Percentiles rank a stretch among this genome's conserved stretches.
phyloP scores from a whole-genome alignment of 2,113 vertebrate genomes.

The Pelobates fuscus region DNA sequence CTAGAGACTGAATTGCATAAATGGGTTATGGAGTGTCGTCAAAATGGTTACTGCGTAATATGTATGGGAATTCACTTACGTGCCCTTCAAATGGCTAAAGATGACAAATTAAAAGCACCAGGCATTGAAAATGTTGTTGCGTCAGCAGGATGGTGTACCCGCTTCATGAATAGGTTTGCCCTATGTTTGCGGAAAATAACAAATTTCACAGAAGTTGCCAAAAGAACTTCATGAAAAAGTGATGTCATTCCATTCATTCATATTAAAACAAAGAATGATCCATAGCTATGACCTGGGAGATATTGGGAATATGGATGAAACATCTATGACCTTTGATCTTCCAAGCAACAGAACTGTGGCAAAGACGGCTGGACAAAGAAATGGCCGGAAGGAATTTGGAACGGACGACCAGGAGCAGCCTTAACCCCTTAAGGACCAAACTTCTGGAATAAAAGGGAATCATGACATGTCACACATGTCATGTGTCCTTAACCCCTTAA shows the following conservation, averaged over 20 bases:
- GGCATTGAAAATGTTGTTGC: slow-evolving; percentile 12
- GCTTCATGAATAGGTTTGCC: slow-evolving; percentile 9
- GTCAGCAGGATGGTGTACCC: slow-evolving; percentile 3
- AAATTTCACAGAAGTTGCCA: not conserved
- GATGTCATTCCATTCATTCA: not conserved
- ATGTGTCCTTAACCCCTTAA: no score
- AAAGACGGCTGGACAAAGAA: not conserved
- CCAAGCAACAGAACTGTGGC: not conserved
- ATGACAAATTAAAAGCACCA: not conserved
- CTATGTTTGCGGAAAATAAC: not conserved
- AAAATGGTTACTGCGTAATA: slow-evolving; percentile 6
- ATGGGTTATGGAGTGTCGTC: slow-evolving; percentile 1
- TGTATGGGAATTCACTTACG: not conserved
- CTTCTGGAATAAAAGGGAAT: no score
- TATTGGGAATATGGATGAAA: slow-evolving; percentile 19
- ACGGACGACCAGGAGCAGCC: not conserved
- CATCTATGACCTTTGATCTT: not conserved
- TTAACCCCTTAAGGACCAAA: no score
- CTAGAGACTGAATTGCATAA: no score
- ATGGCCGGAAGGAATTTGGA: slow-evolving; percentile 2
- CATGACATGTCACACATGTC: no score
- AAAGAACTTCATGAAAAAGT: slow-evolving; percentile 1
- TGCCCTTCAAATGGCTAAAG: slow-evolving; percentile 2
- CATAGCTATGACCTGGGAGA: slow-evolving; percentile 6
- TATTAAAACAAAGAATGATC: not conserved